Evolutionary conservation across 92 coral and sea anemone species (phyloP), one percentile per base, ranked within the genome.

Genomic region (Virgularia gustaviana): DNA sequence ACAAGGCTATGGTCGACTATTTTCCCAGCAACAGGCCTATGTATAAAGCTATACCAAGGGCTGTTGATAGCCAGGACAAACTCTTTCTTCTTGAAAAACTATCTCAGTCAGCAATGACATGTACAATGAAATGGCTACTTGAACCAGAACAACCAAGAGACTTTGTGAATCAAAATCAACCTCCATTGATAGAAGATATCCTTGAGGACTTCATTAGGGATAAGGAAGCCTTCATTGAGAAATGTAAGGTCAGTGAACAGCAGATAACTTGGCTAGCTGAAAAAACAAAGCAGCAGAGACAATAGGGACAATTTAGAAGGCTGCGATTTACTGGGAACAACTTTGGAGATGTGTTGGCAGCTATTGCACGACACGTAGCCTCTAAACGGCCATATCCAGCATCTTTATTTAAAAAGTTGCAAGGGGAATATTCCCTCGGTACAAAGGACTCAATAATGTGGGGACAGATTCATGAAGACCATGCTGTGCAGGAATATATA

Each of bases 391-490:
- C 79, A 59, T 74, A 74, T 43, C 79, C 72, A 59, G 44, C 71
- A 5, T 60, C 79, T 13, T 44, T 74, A 23, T 74, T 74, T 60
- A 60, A 74, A 42, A 38, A 28, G 10, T 49, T 53, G 23, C 49
- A 71, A 36, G 77, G 77, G 53, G 67, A 71, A 47, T 52, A 71
- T 31, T 33, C 11, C 25, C 31, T 52, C n/a, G 66, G 56, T 25
- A 59, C 33, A 34, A 60, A 74, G 34, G 79, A 74, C 20, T 59
- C 79, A 15, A 59, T 60, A 13, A 60, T 74, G 45, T 74, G 79
- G 59, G 79, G 72, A 12, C 79, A 74, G 35, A 74, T 74, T 71
- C 79, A 59, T 33, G 72, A 74, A 41, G 79, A 58, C 37, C 36
- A 19, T 29, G 79, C 79, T 15, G 3, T 47, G 3, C 5, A 47